These are phyloP conservation scores for Eilema caniola DNA, from an alignment of 2,888 invertebrate species.

Conservation along the genomic window DNA sequence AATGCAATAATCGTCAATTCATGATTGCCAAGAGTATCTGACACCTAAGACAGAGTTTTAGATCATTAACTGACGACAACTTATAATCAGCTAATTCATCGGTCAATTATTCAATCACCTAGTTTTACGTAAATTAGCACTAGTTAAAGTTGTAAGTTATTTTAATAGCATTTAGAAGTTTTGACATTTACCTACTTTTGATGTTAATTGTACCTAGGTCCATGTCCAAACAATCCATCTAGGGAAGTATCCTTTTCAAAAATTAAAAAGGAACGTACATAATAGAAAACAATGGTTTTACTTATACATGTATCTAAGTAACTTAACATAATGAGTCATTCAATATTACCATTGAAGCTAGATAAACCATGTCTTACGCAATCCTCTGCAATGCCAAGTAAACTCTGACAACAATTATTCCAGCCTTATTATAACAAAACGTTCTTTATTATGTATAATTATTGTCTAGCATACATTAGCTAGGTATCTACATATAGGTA, in stretches of 20 bases:
- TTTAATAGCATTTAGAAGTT: too few relatives aligned
- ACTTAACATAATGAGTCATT: slow-evolving; percentile 37
- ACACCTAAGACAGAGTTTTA: too few relatives aligned
- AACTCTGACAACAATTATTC: slow-evolving; percentile 50
- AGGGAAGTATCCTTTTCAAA: background rate
- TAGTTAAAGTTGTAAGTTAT: too few relatives aligned
- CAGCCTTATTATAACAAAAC: slow-evolving; percentile 41
- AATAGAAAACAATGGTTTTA: slow-evolving; percentile 41
- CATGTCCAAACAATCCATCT: background rate
- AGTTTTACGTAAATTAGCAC: too few relatives aligned
- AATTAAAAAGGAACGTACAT: slow-evolving; percentile 9
- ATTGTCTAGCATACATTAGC: slow-evolving; percentile 14
- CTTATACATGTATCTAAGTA: slow-evolving; percentile 29
- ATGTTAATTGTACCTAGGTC: too few relatives aligned
- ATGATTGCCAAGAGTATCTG: too few relatives aligned
- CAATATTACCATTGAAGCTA: slow-evolving; percentile 49
- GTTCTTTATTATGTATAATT: slow-evolving; percentile 15
- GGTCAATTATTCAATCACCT: too few relatives aligned
- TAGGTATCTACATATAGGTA: background rate
- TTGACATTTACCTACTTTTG: too few relatives aligned
- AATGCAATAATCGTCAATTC: too few relatives aligned
- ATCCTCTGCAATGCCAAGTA: slow-evolving; percentile 49
- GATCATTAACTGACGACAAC: too few relatives aligned
- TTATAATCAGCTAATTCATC: too few relatives aligned
- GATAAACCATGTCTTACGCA: slow-evolving; percentile 58